These are phyloP conservation scores for Isurus oxyrinchus DNA, from an alignment of 2,113 vertebrate species.

Conservation along the genomic window DNA sequence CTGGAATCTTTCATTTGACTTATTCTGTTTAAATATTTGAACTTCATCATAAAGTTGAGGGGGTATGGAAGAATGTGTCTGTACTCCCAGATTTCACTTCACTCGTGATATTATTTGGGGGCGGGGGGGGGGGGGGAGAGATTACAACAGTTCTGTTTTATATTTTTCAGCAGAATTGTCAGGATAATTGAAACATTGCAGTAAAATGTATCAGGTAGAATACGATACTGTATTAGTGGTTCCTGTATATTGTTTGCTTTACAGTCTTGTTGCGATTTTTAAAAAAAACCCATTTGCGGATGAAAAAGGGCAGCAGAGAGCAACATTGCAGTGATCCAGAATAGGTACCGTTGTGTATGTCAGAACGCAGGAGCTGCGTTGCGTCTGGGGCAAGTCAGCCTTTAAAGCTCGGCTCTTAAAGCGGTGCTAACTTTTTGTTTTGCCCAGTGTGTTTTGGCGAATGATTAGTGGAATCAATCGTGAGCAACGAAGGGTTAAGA, in stretches of 20 bases:
- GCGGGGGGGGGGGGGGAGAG: not conserved
- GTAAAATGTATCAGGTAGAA: not conserved
- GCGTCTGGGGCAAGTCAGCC: not conserved
- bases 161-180: not conserved
- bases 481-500: not conserved
- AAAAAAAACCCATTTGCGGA: not conserved
- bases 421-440: constrained; percentile 1
- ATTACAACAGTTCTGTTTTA: not conserved
- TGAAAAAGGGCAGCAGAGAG: not conserved
- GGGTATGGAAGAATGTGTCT: not conserved
- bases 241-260: not conserved
- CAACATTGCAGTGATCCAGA: not conserved
- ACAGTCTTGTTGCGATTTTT: not conserved
- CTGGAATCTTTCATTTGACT: not conserved
- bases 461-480: not conserved
- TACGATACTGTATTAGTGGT: not conserved
- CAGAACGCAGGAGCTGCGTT: not conserved
- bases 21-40: not conserved
- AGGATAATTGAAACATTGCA: not conserved
- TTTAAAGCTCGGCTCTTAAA: constrained; percentile 20
- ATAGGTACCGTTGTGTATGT: not conserved
- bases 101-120: not conserved
- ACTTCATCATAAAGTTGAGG: not conserved
- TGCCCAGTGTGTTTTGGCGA: not conserved
- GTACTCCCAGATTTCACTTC: not conserved